phyloP scores from a whole-genome alignment of 2,888 invertebrate species.

The Plebejus argus region DNA sequence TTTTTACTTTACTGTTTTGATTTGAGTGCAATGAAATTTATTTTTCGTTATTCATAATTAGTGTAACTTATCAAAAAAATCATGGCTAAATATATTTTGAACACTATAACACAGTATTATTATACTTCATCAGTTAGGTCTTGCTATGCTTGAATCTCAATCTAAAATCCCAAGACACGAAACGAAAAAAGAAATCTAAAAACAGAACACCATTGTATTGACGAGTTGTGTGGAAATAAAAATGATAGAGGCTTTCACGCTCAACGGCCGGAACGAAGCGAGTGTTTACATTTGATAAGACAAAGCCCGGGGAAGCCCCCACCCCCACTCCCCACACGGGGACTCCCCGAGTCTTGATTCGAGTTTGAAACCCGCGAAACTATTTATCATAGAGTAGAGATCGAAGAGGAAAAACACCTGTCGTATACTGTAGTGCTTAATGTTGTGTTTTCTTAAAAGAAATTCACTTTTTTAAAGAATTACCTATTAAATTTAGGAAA shows the following conservation, averaged over 20 bases:
- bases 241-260: slow-evolving; percentile 65
- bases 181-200: slow-evolving; percentile 11
- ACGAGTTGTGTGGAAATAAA: slow-evolving; percentile 66
- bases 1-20: background rate
- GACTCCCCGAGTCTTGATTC: slow-evolving; percentile 35
- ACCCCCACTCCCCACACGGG: slow-evolving; percentile 13
- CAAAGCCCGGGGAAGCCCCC: slow-evolving; percentile 36
- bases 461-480: too few relatives aligned
- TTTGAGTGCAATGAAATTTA: background rate
- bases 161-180: background rate
- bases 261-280: slow-evolving; percentile 74
- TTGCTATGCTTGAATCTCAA: background rate
- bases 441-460: background rate
- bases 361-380: slow-evolving; percentile 31
- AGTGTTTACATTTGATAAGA: slow-evolving; percentile 79
- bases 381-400: background rate
- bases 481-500: too few relatives aligned
- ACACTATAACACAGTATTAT: too few relatives aligned
- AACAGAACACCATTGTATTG: slow-evolving; percentile 38
- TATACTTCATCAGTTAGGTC: too few relatives aligned
- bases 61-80: too few relatives aligned
- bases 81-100: too few relatives aligned
- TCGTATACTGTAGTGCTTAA: background rate
- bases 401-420: background rate
- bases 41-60: too few relatives aligned